Conservation (phyloP, 2,888 invertebrate genomes). For the Exephanes ischioxanthus region DNA sequence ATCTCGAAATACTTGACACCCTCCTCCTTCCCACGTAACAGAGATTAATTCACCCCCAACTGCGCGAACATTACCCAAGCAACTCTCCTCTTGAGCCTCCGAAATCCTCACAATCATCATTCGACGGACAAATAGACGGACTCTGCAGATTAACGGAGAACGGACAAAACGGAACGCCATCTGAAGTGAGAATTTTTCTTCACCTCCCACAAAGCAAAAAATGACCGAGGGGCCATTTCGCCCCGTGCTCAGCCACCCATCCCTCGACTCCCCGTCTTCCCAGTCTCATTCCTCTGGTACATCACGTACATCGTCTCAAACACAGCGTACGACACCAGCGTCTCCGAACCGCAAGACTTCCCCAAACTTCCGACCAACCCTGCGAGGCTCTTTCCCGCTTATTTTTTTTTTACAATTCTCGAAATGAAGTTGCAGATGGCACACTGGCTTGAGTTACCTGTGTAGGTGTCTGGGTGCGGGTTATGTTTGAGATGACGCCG, state of each 20-base stretch:
- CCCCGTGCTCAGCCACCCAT: too few relatives aligned
- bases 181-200: background rate
- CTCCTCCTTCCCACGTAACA: background rate
- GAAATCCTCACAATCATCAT: conserved; percentile 48
- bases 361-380: conserved; percentile 23
- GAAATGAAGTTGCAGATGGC: conserved; percentile 83
- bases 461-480: conserved; percentile 31
- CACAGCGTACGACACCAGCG: background rate
- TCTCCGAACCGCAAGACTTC: conserved; percentile 36
- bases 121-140: background rate
- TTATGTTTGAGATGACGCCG: conserved; percentile 69
- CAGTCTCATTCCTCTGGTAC: conserved; percentile 21
- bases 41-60: conserved; percentile 39
- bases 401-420: conserved; percentile 75
- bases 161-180: background rate
- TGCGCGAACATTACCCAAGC: background rate
- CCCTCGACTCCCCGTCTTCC: background rate
- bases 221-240: background rate
- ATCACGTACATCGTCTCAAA: conserved; percentile 24
- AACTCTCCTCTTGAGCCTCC: conserved; percentile 12
- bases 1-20: background rate
- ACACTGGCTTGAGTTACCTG: conserved; percentile 69
- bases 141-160: background rate
- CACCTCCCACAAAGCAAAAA: background rate
- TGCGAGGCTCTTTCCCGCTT: conserved; percentile 50